A percentile compares a stretch with the other conserved stretches of the same genome.
Evolutionary conservation across 2,113 vertebrate genomes (phyloP).

Genomic region (Albula goreensis): DNA sequence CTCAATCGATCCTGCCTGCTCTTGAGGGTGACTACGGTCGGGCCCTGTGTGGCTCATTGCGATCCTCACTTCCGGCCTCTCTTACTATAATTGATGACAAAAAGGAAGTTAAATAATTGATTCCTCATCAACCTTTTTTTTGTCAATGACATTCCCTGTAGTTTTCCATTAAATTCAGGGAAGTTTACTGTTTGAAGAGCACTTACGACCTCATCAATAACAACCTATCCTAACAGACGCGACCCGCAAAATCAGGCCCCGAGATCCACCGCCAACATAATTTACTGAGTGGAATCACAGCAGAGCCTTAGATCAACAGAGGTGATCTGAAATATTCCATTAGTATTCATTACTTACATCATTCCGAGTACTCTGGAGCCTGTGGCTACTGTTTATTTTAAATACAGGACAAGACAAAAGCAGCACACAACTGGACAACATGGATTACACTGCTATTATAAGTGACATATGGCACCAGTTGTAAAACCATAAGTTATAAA

Average conservation of each 20-base stretch:
- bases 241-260: background rate
- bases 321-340: background rate
- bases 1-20: background rate
- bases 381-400: too few species aligned
- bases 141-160: background rate
- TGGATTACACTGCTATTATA: too few species aligned
- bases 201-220: background rate
- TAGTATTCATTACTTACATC: background rate
- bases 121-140: constrained; percentile 7
- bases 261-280: background rate
- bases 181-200: background rate
- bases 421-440: too few species aligned
- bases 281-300: background rate
- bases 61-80: background rate
- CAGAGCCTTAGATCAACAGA: background rate
- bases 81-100: background rate
- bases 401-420: too few species aligned
- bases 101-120: constrained; percentile 14
- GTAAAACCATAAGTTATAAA: too few species aligned
- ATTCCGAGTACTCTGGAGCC: too few species aligned
- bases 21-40: background rate
- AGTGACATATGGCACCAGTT: too few species aligned
- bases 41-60: background rate
- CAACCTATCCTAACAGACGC: background rate
- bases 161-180: background rate